Conservation (phyloP, 1,140 invertebrate species). For the Conopomorpha cramerella region DNA sequence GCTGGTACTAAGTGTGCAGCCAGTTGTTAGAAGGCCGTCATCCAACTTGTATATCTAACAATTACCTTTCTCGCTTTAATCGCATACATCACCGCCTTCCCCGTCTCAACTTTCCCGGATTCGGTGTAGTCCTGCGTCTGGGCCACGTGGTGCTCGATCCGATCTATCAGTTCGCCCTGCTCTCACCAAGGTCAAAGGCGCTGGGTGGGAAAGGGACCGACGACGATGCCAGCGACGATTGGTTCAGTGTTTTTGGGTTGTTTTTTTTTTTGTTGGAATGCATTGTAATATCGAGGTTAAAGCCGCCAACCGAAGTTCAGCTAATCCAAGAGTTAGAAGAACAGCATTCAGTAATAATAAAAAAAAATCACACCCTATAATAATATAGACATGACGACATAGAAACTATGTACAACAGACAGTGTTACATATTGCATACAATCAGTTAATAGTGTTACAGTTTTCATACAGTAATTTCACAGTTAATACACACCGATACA, state of each 20-base stretch:
- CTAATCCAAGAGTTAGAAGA: conserved; percentile 20
- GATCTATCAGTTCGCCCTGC: conserved; percentile 90
- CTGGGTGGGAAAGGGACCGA: conserved; percentile 30
- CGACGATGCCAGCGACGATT: conserved; percentile 22
- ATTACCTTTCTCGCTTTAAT: conserved; percentile 91
- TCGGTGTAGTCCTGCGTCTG: conserved; percentile 81
- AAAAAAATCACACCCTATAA: conserved; percentile 7
- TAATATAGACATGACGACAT: conserved; percentile 10
- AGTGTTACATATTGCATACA: conserved; percentile 8
- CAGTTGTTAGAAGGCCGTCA: too few relatives aligned
- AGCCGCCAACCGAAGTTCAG: conserved; percentile 21
- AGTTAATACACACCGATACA: conserved; percentile 15
- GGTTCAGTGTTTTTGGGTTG: conserved; percentile 39
- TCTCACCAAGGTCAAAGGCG: conserved; percentile 41
- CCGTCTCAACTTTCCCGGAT: conserved; percentile 76
- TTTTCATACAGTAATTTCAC: conserved; percentile 5
- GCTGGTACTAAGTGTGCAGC: too few relatives aligned
- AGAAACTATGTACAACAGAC: conserved; percentile 17
- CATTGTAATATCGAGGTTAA: too few relatives aligned
- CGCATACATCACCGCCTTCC: conserved; percentile 80
- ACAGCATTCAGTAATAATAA: conserved; percentile 7
- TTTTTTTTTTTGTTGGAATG: too few relatives aligned
- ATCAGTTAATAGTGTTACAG: conserved; percentile 15
- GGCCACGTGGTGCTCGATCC: conserved; percentile 89
- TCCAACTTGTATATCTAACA: too few relatives aligned